Base-by-base conservation (phyloP, 2,888 invertebrate species). In the Exocentrus adspersus region DNA sequence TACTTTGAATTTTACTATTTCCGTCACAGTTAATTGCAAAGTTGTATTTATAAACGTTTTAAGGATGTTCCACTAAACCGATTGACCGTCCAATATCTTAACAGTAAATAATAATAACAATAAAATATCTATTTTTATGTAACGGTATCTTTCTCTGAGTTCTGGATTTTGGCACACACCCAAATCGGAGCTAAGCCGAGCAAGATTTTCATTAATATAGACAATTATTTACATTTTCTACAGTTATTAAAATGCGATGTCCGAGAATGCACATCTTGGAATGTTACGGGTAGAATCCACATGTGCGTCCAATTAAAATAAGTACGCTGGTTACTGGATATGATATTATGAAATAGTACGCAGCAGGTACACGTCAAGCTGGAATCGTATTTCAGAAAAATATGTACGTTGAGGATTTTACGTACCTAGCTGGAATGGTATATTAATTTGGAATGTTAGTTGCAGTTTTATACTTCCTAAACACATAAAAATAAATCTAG, bases 221-320 rank as follows among this genome's bases (percentile, higher is more conserved):
- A 45, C 20, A 48, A 21, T 48, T 48, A 53, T 41, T 53, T 53
- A 41, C 20, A 37, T 52, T 53, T 53, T 21, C 19, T 51, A 3
- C 17, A 17, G 19, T 19, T 32, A 51, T 51, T 51, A 2, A 3
- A 17, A 16, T n/a, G n/a, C 28, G 2, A 24, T 53, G 14, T 37
- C 52, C 21, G 41, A 19, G 37, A 53, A 41, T 53, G 41, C 17
- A n/a, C n/a, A n/a, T 7, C 2, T 0, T 17, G 41, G 32, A 53
- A 53, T 53, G 52, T 19, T 32, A 17, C 30, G 57, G 57, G 62
- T 59, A 60, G 60, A 56, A 50, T 52, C 63, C 63, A 60, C 68
- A 68, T 65, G 59, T 68, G 68, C 50, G 51, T 65, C 60, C 63
- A 68, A 68, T 68, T 68, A 68, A 68, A 68, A 50, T 60, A 61